Evolutionary conservation across 2,113 vertebrate species (phyloP), one percentile per base, ranked within the genome.

Genomic region (Stomatorhinus ivindoensis): DNA sequence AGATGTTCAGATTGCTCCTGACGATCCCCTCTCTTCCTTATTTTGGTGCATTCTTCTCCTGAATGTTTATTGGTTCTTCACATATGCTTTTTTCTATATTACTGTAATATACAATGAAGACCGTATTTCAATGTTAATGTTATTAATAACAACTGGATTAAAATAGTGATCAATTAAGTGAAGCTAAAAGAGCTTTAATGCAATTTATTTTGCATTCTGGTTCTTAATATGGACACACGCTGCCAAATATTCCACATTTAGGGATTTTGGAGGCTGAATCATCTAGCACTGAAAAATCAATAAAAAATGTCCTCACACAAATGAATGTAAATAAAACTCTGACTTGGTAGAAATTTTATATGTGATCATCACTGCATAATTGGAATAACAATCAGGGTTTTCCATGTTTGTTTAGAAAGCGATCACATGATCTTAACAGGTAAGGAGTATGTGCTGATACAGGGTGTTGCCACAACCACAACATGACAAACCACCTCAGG

Each of bases 1-100:
- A 92, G 92, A 90, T 91, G 91, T 93, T 94, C 92, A 92, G 92
- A 92, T 91, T 86, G 61, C 44, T 61, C 44, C 90, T 87, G 10
- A 44, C 91, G 69, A 35, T 48, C 35, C 35, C 82, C 46, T 44
- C 47, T 53, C 69, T 48, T 82, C 17, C 44, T 46, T 44, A 58
- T 44, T 87, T 58, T 87, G 9, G 8, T 80, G 35, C 73, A 31
- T 87, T 87, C 31, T 58, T 42, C 24, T 61, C 9, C 39, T 87
- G 8, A 58, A 21, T 47, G 48, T 24, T 27, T 19, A 6, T 47
- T 87, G 19, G 21, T 44, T 48, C 15, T 42, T 19, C 88, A 84
- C 31, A 27, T 47, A 11, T 27, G 1, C 17, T 73, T 53, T 86
- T n/a, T 86, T 8, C 27, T 19, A n/a, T n/a, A 27, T 47, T 44